phyloP scores from a whole-genome alignment of 2,888 invertebrate genomes.

The Caradrina clavipalpis region DNA sequence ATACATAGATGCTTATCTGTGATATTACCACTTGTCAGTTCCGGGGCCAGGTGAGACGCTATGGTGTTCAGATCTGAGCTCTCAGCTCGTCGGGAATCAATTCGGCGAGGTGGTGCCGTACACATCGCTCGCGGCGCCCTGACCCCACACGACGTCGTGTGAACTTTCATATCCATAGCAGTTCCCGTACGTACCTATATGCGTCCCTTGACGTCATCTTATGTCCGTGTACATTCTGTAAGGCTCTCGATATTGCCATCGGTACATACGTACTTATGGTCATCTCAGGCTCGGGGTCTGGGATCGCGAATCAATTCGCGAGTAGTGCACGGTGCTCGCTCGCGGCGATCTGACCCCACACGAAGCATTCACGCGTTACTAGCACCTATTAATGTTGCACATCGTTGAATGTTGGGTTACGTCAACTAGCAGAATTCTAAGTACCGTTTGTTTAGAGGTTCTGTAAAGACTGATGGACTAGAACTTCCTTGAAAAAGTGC shows the following conservation, averaged over 20 bases:
- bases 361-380: constrained; percentile 32
- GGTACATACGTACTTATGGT: not conserved
- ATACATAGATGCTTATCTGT: no score
- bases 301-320: constrained; percentile 60
- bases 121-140: constrained; percentile 8
- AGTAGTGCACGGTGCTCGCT: constrained; percentile 36
- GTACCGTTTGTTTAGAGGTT: no score
- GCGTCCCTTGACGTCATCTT: not conserved
- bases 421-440: not conserved
- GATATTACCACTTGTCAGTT: no score
- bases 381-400: constrained; percentile 14
- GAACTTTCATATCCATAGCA: not conserved
- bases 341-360: constrained; percentile 51
- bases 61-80: not conserved
- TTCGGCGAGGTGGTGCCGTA: constrained; percentile 13
- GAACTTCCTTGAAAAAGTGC: no score
- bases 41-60: not conserved
- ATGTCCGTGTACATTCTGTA: not conserved
- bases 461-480: no score
- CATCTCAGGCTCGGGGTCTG: constrained; percentile 6
- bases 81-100: constrained; percentile 22
- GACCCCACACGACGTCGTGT: constrained; percentile 14
- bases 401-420: constrained; percentile 22
- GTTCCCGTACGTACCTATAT: not conserved
- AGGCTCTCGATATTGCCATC: not conserved